phyloP scores from a whole-genome alignment of 2,113 vertebrate species.

The Camelus bactrianus region DNA sequence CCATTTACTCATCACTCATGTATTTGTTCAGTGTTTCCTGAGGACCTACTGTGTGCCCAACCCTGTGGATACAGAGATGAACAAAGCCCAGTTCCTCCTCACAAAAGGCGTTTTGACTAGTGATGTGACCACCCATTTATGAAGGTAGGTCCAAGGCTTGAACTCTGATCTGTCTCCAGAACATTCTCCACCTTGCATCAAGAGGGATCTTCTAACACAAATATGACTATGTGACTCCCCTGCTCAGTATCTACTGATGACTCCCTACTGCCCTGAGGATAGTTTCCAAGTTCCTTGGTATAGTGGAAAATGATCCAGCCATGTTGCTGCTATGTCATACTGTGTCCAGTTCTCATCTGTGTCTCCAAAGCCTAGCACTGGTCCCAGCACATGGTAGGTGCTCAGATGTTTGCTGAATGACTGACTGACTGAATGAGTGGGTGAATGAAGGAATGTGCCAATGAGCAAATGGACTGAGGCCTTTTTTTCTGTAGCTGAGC shows the following conservation, averaged over 20 bases:
- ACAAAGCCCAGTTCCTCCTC: neutral
- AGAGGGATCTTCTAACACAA: neutral
- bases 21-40: neutral
- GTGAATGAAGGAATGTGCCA: neutral
- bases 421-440: neutral
- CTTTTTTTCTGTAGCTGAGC: conserved; percentile 14
- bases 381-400: neutral
- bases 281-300: neutral
- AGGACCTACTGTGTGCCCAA: neutral
- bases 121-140: neutral
- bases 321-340: neutral
- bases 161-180: neutral
- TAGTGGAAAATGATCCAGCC: neutral
- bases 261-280: neutral
- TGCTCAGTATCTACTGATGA: neutral
- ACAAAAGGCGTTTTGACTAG: neutral
- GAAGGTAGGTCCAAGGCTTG: neutral
- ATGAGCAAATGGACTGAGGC: neutral
- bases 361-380: neutral
- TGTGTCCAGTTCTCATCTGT: neutral
- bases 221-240: neutral
- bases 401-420: neutral
- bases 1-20: neutral
- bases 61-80: neutral
- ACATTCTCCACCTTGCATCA: neutral